Percentiles rank a stretch among this genome's conserved stretches.
phyloP scores from a whole-genome alignment of 2,888 invertebrate genomes.

The Eupithecia subfuscata region DNA sequence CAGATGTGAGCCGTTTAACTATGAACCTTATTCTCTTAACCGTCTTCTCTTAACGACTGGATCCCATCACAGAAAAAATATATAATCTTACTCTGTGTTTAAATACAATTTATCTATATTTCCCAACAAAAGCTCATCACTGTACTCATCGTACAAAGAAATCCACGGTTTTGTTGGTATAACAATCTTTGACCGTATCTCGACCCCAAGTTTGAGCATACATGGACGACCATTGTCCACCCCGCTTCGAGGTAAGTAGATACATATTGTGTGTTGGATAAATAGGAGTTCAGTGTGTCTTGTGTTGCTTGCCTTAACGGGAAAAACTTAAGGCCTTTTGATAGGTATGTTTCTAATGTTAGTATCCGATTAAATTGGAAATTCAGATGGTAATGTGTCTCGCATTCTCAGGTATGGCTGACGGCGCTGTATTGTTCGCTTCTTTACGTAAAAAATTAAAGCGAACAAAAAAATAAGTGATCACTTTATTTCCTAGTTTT shows the following conservation, averaged over 20 bases:
- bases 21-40: no score
- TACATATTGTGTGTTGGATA: conserved; percentile 2
- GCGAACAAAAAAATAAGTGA: no score
- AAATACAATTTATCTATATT: neutral
- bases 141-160: conserved; percentile 8
- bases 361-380: neutral
- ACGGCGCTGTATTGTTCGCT: neutral
- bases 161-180: conserved; percentile 20
- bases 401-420: neutral
- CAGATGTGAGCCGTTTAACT: no score
- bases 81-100: neutral
- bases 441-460: no score
- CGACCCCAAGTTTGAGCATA: conserved; percentile 3
- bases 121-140: neutral
- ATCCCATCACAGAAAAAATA: no score
- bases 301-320: conserved; percentile 1
- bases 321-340: neutral
- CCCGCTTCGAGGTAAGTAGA: conserved; percentile 17
- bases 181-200: conserved; percentile 21
- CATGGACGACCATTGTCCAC: conserved; percentile 18
- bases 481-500: no score
- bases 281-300: conserved; percentile 18
- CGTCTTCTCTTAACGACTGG: no score
- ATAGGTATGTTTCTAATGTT: neutral
- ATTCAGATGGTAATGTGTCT: neutral